Conservation (phyloP, 1,140 invertebrate genomes). For the Euwallacea fornicatus region DNA sequence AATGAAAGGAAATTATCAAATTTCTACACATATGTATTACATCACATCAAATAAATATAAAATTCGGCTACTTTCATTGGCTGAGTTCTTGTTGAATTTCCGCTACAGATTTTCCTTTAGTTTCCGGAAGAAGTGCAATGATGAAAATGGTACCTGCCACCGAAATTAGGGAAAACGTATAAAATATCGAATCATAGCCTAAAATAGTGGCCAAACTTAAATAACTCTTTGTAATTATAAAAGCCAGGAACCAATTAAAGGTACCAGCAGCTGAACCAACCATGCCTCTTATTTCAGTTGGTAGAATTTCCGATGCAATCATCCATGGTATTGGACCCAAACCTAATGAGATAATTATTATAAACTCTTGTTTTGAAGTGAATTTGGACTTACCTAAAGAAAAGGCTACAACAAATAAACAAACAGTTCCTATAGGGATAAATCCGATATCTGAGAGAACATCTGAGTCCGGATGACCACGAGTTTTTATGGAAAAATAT, state of each 20-base stretch:
- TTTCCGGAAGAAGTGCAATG: slow-evolving; percentile 73
- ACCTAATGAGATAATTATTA: slow-evolving; percentile 56
- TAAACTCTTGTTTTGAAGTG: neutral
- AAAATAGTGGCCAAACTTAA: slow-evolving; percentile 55
- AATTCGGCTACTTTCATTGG: neutral
- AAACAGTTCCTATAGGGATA: slow-evolving; percentile 73
- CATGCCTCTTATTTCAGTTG: slow-evolving; percentile 74
- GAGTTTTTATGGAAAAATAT: slow-evolving; percentile 60
- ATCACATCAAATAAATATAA: neutral
- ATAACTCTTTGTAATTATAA: slow-evolving; percentile 78
- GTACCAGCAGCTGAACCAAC: slow-evolving; percentile 72
- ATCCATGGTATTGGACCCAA: slow-evolving; percentile 82
- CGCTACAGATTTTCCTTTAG: slow-evolving; percentile 71
- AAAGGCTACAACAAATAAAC: slow-evolving; percentile 76
- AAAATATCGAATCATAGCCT: slow-evolving; percentile 62
- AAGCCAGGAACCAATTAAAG: slow-evolving; percentile 79
- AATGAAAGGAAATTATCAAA: neutral
- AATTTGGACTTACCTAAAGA: slow-evolving; percentile 50
- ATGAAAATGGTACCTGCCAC: slow-evolving; percentile 65
- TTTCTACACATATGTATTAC: neutral
- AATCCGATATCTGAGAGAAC: slow-evolving; percentile 52
- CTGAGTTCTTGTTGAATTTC: slow-evolving; percentile 68
- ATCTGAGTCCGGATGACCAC: slow-evolving; percentile 43
- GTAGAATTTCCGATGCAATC: slow-evolving; percentile 74
- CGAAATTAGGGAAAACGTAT: slow-evolving; percentile 63